Base-by-base conservation (phyloP, 1,140 invertebrate species). In the Metaphire vulgaris region DNA sequence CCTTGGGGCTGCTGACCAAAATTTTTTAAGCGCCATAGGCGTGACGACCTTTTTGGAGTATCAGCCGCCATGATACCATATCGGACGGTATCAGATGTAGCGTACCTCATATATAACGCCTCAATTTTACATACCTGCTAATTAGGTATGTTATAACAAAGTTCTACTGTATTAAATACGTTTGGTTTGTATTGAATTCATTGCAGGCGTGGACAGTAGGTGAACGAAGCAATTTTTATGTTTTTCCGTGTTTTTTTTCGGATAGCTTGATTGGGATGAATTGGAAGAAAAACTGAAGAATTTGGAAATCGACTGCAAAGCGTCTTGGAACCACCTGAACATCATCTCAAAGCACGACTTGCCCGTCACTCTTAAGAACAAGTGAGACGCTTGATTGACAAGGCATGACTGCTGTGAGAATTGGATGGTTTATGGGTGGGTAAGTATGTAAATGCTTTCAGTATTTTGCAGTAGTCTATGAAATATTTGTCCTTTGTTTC, bases 271-370 rank as follows among this genome's bases (percentile, higher is more conserved):
- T 78, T 87, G 85, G 85, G 85, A 86, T 69, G 86, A 87, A 73
- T 74, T 87, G 33, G 64, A 74, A 29, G 75, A 76, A 2, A 98
- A 95, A 84, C 90, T 99, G n/a, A 88, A 89, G 34, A 93, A 93
- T 82, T 89, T 99, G 82, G 96, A 99, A 87, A 89, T 89, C 31
- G 97, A 99, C 84, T 99, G 97, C 87, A 98, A 98, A 85, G 91
- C 92, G 14, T 97, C 95, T 0, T 98, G 95, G 93, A 96, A 99
- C 86, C 93, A 98, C 86, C 89, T 99, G 78, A 96, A 97, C 87
- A 89, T 93, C 32, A 95, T 99, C 77, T 92, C 93, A 1, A 99
- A 99, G 85, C 95, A 98, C 85, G 96, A 98, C 83, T 92, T 93
- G 30, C 87, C 87, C 33, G 92, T 92, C 0, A 92, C 91, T 65